Conservation (phyloP, 1,140 invertebrate species). For the Telenomus remus region DNA sequence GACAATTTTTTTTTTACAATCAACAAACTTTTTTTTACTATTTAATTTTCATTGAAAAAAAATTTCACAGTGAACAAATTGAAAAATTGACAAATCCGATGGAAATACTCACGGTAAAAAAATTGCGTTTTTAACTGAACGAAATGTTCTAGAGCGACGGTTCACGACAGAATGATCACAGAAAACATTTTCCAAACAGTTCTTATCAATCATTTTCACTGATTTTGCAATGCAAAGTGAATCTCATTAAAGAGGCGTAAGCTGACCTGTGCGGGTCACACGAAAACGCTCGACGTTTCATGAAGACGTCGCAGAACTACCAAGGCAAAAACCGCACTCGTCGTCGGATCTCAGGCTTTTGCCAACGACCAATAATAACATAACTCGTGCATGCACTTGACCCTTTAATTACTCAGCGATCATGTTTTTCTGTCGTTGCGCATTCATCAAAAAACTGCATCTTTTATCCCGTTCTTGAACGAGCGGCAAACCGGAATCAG, state of each 20-base stretch:
- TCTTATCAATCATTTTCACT: constrained; percentile 53
- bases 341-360: constrained; percentile 23
- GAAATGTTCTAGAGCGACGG: constrained; percentile 8
- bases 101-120: neutral
- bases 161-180: constrained; percentile 29
- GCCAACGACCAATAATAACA: constrained; percentile 29
- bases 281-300: constrained; percentile 53
- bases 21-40: neutral
- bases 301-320: constrained; percentile 42
- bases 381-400: constrained; percentile 40
- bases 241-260: constrained; percentile 56
- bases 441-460: constrained; percentile 5
- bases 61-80: neutral
- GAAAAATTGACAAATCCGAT: neutral
- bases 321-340: constrained; percentile 41
- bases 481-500: neutral
- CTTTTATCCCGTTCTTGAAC: constrained; percentile 5
- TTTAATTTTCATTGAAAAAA: constrained; percentile 1
- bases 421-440: constrained; percentile 10
- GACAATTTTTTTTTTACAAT: too few relatives aligned
- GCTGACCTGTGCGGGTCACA: constrained; percentile 54
- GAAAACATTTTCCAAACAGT: constrained; percentile 31
- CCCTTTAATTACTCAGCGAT: constrained; percentile 40
- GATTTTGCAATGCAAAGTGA: constrained; percentile 53
- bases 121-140: neutral